Base-by-base conservation (phyloP, 2,888 invertebrate genomes). In the Agrochola lota region DNA sequence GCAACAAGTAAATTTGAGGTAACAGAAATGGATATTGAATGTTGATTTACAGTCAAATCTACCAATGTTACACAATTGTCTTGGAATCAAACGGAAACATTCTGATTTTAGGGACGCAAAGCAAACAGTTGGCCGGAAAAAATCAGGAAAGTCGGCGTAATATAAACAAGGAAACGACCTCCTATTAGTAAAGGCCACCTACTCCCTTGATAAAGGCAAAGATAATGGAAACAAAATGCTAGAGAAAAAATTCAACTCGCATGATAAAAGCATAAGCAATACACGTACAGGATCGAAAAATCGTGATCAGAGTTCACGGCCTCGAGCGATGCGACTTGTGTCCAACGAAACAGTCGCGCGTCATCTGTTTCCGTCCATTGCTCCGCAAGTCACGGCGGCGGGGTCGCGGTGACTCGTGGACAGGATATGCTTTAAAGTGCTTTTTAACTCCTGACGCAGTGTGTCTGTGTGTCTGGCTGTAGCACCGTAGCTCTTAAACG, bases 121-220 rank as follows among this genome's bases (percentile, higher is more conserved):
- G 49, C 52, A 68, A 79, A 79, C 52, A 60, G 15, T 67, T 15
- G 30, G 20, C 67, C 20, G 5, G n/a, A 5, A 63, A 60, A 59
- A 60, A 52, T 60, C 79, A 12, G n/a, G 30, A 79, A 69, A 43
- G 11, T 60, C 12, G 20, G 43, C 40, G 5, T 78, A 11, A 35
- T 43, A n/a, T 35, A 52, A 69, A 69, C 30, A 69, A 23, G 9
- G 30, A 62, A 62, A 43, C n/a, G n/a, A 43, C 15, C n/a, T 2
- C 79, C 8, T 52, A 60, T 52, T 52, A 43, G 20, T n/a, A 55
- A 43, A 35, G 8, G 9, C 17, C 0, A 26, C 7, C 55, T 55
- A 23, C 6, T 46, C 43, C 15, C 20, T 40, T 5, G 57, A 52
- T 60, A 52, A 52, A 23, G 6, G 9, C 5, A 40, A 57, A 63